Evolutionary conservation across 2,113 vertebrate species (phyloP), one percentile per base, ranked within the genome.

Genomic region (Triplophysa tibetana): DNA sequence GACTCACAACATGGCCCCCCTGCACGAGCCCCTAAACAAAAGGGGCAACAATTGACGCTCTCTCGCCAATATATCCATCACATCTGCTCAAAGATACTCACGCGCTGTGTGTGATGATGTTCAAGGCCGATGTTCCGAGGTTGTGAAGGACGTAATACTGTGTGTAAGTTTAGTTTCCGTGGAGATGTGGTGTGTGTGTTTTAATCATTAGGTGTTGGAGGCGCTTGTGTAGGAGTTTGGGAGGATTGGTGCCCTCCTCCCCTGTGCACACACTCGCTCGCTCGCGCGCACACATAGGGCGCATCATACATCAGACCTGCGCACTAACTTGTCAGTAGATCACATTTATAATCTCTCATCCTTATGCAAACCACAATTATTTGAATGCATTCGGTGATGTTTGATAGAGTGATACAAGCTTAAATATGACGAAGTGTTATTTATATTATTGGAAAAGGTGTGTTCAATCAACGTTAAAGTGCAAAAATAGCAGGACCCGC

Each of bases 1-100:
- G 85, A 88, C 82, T 63, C 90, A 91, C 90, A 93, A 92, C 91
- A 93, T 92, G 91, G 91, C 91, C 90, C 91, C 91, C 88, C 90
- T 89, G 86, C 89, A 89, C 87, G 85, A 84, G 86, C 89, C 89
- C 89, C 89, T 88, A 91, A 92, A 93, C 92, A 92, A 93, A 92
- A 93, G 91, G 87, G 79, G 89, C 87, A 90, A 90, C 90, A 75
- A 63, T 63, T 63, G 70, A 73, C 54, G 33, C 41, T 63, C 17
- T 14, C 38, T 9, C 41, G 45, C 38, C 2, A 5, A 75, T 29
- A 63, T 50, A 63, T 62, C 56, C 4, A 61, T 61, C 21, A 23
- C 21, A 74, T 45, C 29, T 74, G 33, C n/a, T 60, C n/a, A 61
- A 60, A 60, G 4, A 48, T 75, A 75, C 73, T 75, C 73, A 75